Base-by-base conservation (phyloP, 2,888 invertebrate species). In the Rambutsinella grinnellia region DNA sequence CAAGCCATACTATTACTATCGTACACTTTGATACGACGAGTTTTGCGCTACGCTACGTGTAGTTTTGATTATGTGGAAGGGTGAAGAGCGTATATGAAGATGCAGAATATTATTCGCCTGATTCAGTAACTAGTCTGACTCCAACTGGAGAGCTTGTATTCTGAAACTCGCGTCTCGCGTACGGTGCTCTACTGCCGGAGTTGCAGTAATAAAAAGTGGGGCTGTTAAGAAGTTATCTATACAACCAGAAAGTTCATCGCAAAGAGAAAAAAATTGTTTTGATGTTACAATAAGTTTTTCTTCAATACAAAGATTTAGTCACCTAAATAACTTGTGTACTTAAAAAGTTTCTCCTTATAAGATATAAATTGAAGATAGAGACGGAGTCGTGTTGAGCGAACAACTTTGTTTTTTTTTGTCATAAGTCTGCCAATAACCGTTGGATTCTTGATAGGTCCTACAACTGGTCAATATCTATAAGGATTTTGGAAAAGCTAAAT, bases 91-190 rank as follows among this genome's bases (percentile, higher is more conserved):
- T 58, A 58, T 58, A 58, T 36, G 58, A 58, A 17, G 36, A 58
- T 36, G 58, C 19, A 19, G 17, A n/a, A 36, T 36, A n/a, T 36
- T 36, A 21, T 58, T 27, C 17, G 28, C 36, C 36, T 58, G 17
- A 23, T 23, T 60, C 46, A 61, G 61, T 61, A 21, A 44, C 46
- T 21, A 17, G 23, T 26, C 47, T 61, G 61, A 61, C 47, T 61
- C 46, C 61, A 61, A 61, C 61, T 44, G 61, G 61, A 47, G 24
- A 61, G 26, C 47, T 61, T 46, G 17, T 51, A 46, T 6, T 53
- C 13, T 19, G 13, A 53, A 53, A 21, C 21, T 19, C 6, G 10
- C 6, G 8, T 6, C 13, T 10, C 13, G 15, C 21, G 53, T 53
- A 21, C 13, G 53, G 15, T 21, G 21, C 21, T 13, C 53, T 19